Conservation (phyloP, 35 echinoderm and acorn worm species). For the Ophiothrix spiculata region DNA sequence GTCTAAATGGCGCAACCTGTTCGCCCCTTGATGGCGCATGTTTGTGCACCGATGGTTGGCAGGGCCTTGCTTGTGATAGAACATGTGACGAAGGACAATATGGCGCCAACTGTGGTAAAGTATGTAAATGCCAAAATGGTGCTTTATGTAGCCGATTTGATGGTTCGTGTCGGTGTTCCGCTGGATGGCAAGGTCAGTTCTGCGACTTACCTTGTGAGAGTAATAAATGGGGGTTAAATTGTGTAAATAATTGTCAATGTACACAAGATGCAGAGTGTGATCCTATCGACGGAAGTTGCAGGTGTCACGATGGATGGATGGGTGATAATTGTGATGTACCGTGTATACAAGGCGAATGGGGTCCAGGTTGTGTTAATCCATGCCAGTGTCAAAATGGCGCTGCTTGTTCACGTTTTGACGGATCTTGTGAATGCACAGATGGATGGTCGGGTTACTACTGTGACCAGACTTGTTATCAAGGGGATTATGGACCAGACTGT, state of each 20-base stretch:
- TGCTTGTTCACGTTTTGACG: slow-evolving; percentile 28
- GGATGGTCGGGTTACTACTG: slow-evolving; percentile 79
- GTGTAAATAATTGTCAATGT: slow-evolving; percentile 50
- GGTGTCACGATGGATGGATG: slow-evolving; percentile 46
- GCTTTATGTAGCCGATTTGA: slow-evolving; percentile 47
- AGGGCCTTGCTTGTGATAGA: slow-evolving; percentile 43
- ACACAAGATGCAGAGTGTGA: slow-evolving; percentile 32
- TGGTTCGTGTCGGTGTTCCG: slow-evolving; percentile 53
- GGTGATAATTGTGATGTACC: slow-evolving; percentile 29
- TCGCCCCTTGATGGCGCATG: slow-evolving; percentile 74
- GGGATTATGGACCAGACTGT: slow-evolving; percentile 30
- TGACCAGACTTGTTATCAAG: slow-evolving; percentile 30
- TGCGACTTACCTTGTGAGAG: slow-evolving; percentile 57
- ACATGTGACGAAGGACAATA: slow-evolving; percentile 48
- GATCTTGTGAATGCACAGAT: slow-evolving; percentile 50
- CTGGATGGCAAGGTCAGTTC: slow-evolving; percentile 54
- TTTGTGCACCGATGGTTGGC: slow-evolving; percentile 49
- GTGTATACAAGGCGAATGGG: slow-evolving; percentile 36
- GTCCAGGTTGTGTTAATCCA: slow-evolving; percentile 41
- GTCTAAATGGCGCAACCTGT: slow-evolving; percentile 59
- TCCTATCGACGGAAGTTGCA: slow-evolving; percentile 42
- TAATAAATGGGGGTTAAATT: slow-evolving; percentile 37
- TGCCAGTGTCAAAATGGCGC: slow-evolving; percentile 74
- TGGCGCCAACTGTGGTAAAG: slow-evolving; percentile 51
- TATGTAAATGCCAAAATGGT: slow-evolving; percentile 63